A percentile compares a stretch with the other conserved stretches of the same genome.
Evolutionary conservation across 2,888 invertebrate genomes (phyloP).

Genomic region (Entomobrya multifasciata): DNA sequence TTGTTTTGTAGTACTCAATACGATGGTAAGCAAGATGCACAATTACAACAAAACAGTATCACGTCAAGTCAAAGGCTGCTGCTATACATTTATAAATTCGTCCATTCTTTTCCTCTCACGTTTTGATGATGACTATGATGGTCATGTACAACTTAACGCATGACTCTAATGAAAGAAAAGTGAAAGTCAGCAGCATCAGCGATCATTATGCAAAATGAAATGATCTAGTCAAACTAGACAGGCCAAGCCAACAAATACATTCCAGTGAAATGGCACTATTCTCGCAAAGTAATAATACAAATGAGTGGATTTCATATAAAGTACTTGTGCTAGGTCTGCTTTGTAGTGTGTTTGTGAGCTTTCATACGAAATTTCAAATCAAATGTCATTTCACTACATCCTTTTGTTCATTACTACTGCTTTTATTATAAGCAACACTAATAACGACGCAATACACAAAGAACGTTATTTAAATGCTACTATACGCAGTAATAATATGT

Average conservation of each 20-base stretch:
- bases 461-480: neutral
- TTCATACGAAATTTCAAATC: constrained; percentile 27
- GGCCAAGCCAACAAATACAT: no score
- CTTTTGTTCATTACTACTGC: constrained; percentile 15
- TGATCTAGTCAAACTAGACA: constrained; percentile 4
- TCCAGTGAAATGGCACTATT: no score
- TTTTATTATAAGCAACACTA: neutral
- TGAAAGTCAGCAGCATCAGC: neutral
- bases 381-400: neutral
- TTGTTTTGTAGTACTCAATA: neutral
- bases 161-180: constrained; percentile 23
- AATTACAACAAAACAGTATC: constrained; percentile 25
- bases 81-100: no score
- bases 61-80: constrained; percentile 12
- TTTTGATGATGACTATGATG: neutral
- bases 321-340: neutral
- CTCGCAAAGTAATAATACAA: no score
- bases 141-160: no score
- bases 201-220: neutral
- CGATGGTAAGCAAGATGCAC: neutral
- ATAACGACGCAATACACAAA: neutral
- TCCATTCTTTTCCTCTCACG: neutral
- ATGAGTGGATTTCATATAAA: constrained; percentile 25
- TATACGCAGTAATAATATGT: no score
- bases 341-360: neutral